phyloP scores from a whole-genome alignment of 2,888 invertebrate species.

The Melieria picta region DNA sequence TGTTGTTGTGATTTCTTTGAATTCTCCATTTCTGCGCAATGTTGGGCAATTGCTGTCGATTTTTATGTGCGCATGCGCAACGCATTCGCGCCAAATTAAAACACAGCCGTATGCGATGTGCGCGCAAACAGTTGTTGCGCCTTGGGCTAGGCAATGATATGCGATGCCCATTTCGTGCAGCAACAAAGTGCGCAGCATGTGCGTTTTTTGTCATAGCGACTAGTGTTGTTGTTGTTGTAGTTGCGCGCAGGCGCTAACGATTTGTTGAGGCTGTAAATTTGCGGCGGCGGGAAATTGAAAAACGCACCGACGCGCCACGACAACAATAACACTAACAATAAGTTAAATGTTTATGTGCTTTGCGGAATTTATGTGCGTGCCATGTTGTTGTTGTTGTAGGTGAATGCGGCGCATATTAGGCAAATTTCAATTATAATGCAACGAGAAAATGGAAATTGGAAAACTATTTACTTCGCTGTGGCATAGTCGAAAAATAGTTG shows the following conservation, averaged over 20 bases:
- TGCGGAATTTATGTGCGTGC: conserved; percentile 19
- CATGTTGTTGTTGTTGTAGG: no score
- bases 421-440: no score
- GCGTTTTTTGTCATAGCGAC: no score
- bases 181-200: background rate
- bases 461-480: no score
- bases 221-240: background rate
- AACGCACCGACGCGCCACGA: conserved; percentile 9
- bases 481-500: no score
- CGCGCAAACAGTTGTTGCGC: conserved; percentile 39
- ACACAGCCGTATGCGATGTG: conserved; percentile 1
- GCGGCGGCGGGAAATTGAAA: conserved; percentile 27
- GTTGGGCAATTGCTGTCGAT: conserved; percentile 44
- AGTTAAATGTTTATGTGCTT: conserved; percentile 5
- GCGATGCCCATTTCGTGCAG: conserved; percentile 33
- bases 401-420: no score
- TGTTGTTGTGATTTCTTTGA: background rate
- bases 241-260: conserved; percentile 46
- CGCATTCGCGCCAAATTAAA: conserved; percentile 26
- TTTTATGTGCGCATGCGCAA: conserved; percentile 57
- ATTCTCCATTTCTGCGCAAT: background rate
- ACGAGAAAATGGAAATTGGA: no score
- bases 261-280: conserved; percentile 39
- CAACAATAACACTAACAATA: conserved; percentile 16
- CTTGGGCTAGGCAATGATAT: conserved; percentile 59